These are phyloP conservation scores for Ctenopoma multispine DNA, from an alignment of 2,797 vertebrate species.

Conservation along the genomic window DNA sequence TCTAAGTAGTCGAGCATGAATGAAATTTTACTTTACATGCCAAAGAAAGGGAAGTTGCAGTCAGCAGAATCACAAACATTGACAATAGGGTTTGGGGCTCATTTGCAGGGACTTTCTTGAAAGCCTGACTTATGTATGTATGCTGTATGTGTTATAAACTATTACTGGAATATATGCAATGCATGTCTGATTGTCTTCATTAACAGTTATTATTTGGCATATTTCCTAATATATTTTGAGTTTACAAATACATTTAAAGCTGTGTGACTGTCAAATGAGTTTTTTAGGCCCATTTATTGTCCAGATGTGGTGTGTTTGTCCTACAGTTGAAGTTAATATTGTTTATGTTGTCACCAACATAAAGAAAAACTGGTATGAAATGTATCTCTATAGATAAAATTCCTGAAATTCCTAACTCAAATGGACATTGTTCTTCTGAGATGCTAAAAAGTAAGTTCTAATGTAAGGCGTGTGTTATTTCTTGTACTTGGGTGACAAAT, in stretches of 20 bases:
- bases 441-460: neutral
- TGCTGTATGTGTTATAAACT: slow-evolving; percentile 4
- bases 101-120: slow-evolving; percentile 73
- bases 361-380: neutral
- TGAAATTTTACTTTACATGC: slow-evolving; percentile 82
- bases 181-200: neutral
- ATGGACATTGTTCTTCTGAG: neutral
- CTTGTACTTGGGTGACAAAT: neutral
- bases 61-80: slow-evolving; percentile 76
- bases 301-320: neutral
- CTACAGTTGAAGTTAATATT: neutral
- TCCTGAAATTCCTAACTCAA: neutral
- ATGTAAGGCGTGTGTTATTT: neutral
- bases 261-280: neutral
- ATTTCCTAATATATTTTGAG: neutral
- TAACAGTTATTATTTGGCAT: neutral
- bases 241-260: neutral
- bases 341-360: neutral
- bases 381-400: neutral
- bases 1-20: slow-evolving; percentile 82
- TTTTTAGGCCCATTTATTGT: neutral
- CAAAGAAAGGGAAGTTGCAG: slow-evolving; percentile 73
- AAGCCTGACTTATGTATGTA: slow-evolving; percentile 74
- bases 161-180: neutral
- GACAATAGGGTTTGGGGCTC: slow-evolving; percentile 73